phyloP scores from a whole-genome alignment of 2,888 invertebrate species.

The Caenorhabditis sp. region DNA sequence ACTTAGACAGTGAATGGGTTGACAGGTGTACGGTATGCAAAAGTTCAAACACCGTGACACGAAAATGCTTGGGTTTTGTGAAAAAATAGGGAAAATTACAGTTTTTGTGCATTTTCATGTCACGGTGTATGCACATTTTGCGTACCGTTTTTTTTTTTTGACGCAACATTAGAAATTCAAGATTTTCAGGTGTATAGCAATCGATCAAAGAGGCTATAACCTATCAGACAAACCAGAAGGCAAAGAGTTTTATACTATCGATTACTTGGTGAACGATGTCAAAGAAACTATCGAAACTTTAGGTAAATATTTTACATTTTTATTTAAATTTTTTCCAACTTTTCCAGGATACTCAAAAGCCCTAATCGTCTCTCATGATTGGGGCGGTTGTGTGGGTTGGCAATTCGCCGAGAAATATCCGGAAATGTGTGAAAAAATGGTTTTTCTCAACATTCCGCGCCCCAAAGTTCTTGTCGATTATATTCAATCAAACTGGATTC shows the following conservation, averaged over 20 bases:
- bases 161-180: no score
- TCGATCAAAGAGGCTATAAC: constrained; percentile 83
- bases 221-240: constrained; percentile 81
- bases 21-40: no score
- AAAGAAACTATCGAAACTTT: constrained; percentile 77
- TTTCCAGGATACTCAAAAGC: constrained; percentile 35
- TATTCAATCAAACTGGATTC: constrained; percentile 65
- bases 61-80: no score
- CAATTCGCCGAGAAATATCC: constrained; percentile 68
- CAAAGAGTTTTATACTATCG: constrained; percentile 76
- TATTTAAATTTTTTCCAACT: neutral
- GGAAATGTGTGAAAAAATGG: constrained; percentile 76
- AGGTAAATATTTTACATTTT: constrained; percentile 63
- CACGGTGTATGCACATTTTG: no score
- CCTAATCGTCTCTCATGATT: constrained; percentile 41
- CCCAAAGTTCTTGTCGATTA: constrained; percentile 77
- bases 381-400: constrained; percentile 80
- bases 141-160: no score
- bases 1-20: no score
- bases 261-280: constrained; percentile 77
- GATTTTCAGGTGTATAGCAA: constrained; percentile 79
- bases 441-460: constrained; percentile 80
- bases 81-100: no score
- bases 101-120: no score
- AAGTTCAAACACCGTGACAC: no score